Evolutionary conservation across 2,888 invertebrate species (phyloP), one percentile per base, ranked within the genome.

Genomic region (Agrenia bidenticulata): DNA sequence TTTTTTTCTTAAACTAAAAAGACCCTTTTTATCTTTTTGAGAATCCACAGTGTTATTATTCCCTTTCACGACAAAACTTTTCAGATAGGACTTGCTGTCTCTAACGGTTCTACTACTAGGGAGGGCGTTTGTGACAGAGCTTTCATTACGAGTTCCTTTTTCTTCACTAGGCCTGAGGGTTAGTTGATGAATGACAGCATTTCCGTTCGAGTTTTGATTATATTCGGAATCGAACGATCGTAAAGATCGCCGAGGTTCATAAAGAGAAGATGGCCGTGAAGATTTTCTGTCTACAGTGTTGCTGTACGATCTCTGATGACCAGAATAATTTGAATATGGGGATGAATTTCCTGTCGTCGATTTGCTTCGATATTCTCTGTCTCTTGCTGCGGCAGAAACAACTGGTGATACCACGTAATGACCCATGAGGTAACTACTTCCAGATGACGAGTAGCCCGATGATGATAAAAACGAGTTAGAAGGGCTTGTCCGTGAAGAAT

Each of bases 401-500:
- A 63, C 59, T 4, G 72, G 67, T 15, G 65, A 63, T 7, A 67
- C 45, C 1, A 64, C 56, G 32, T 72, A 72, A 51, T 72, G 72
- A 1, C 72, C 69, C 21, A 72, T 58, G 21, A 72, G 60, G 56
- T 72, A 72, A 11, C 72, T 64, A 7, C 66, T 66, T n/a, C 55
- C 55, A 27, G 55, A 7, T 7, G 55, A 55, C 15, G 55, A 55
- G 19, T 55, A 55, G 15, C 55, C 55, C 2, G 55, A 55, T 5
- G 55, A 53, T 21, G 53, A n/a, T n/a, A n/a, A 55, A 5, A n/a
- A 55, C 13, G 55, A 55, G 17, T 26, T 27, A 2, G 55, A 24
- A 11, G 55, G 32, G n/a, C 55, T 55, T n/a, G 27, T 27, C 27
- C 55, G 24, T 7, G 55, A 27, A 27, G 55, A 51, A 26, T 51